These are phyloP conservation scores for Caerostris extrusa DNA, from an alignment of 1,140 invertebrate species.

Conservation along the genomic window DNA sequence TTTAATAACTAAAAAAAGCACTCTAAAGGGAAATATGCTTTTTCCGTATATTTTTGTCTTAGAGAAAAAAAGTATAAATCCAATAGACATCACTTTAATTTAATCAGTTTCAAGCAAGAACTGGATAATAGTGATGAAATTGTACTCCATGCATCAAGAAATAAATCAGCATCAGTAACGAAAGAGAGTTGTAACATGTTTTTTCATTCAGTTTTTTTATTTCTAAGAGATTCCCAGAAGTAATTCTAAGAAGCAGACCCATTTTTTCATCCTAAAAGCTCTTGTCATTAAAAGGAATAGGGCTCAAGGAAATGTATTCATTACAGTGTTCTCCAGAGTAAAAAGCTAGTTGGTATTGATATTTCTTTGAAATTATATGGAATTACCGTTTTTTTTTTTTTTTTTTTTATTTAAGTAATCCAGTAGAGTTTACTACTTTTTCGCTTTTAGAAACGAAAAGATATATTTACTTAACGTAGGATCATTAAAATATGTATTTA, in stretches of 20 bases:
- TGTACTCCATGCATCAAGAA: background rate
- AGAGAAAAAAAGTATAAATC: background rate
- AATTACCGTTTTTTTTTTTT: no score
- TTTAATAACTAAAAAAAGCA: no score
- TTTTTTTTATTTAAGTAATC: no score
- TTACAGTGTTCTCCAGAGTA: background rate
- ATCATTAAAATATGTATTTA: no score
- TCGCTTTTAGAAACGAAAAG: no score
- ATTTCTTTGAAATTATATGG: background rate
- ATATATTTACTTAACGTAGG: no score
- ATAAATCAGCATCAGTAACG: slow-evolving; percentile 9
- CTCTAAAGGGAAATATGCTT: no score
- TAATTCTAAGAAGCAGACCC: background rate
- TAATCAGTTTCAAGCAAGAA: background rate
- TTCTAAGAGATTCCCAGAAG: background rate
- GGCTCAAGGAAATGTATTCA: background rate
- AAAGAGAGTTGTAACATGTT: slow-evolving; percentile 5
- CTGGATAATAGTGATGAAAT: background rate
- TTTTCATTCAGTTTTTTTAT: background rate
- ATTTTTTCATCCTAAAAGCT: background rate
- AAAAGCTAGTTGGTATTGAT: background rate
- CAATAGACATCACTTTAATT: background rate
- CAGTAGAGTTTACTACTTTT: no score
- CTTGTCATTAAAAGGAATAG: background rate
- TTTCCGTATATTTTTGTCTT: no score